Evolutionary conservation across 1,140 invertebrate species (phyloP).

Genomic region (Drosophila kohkoa): DNA sequence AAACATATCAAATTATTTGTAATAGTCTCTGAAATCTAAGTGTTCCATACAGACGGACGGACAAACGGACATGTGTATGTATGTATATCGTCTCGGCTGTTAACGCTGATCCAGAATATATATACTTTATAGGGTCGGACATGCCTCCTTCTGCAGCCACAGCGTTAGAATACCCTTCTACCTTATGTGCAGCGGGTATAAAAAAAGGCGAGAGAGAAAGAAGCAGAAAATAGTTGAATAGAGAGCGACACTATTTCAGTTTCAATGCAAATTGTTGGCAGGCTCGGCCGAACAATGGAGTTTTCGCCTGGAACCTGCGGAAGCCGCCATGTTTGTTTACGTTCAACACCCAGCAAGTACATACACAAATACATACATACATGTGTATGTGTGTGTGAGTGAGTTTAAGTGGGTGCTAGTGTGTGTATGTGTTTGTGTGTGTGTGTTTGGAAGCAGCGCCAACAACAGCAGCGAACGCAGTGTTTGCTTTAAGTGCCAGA

Average conservation of each 20-base stretch:
- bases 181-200: too few relatives aligned
- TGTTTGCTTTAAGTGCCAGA: conserved; percentile 24
- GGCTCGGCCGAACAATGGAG: conserved; percentile 24
- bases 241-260: conserved; percentile 40
- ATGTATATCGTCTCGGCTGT: too few relatives aligned
- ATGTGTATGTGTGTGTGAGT: conserved; percentile 1
- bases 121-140: too few relatives aligned
- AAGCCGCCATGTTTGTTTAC: conserved; percentile 48
- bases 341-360: conserved; percentile 16
- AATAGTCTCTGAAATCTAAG: too few relatives aligned
- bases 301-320: conserved; percentile 13
- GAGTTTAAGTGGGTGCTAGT: neutral
- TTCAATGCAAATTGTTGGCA: conserved; percentile 41
- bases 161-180: too few relatives aligned
- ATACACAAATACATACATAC: neutral
- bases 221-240: conserved; percentile 8
- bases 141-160: too few relatives aligned
- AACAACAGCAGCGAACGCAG: conserved; percentile 13
- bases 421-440: neutral
- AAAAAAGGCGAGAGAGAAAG: neutral
- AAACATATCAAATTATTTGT: too few relatives aligned
- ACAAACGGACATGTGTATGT: too few relatives aligned
- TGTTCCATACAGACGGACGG: too few relatives aligned
- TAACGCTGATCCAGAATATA: too few relatives aligned
- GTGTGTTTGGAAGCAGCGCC: neutral